Conservation (phyloP, 2,113 vertebrate genomes). For the Pagrus major region DNA sequence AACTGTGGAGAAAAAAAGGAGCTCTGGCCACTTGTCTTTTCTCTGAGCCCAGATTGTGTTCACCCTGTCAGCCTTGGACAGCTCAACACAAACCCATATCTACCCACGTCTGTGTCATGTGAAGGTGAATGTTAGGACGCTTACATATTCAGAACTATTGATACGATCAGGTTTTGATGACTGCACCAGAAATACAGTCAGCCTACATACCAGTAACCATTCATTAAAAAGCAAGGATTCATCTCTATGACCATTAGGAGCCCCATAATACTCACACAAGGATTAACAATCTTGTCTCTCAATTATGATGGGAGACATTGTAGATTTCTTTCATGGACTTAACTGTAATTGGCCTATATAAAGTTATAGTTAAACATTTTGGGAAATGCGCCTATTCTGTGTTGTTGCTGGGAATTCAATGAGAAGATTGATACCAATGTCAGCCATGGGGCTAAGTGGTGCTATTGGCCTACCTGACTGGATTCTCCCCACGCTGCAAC, state of each 20-base stretch:
- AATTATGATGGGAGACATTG: background rate
- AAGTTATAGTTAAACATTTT: background rate
- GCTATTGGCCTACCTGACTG: too few species aligned
- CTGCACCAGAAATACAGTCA: background rate
- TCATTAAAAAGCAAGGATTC: background rate
- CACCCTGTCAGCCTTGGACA: conserved; percentile 3
- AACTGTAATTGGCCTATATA: background rate
- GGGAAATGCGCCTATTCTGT: too few species aligned
- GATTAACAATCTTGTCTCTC: background rate
- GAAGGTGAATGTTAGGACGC: conserved; percentile 1
- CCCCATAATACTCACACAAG: background rate
- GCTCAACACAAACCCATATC: conserved; percentile 21
- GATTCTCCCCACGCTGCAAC: too few species aligned
- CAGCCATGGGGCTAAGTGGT: too few species aligned
- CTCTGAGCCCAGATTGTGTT: background rate
- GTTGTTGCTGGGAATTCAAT: too few species aligned
- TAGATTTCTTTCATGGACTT: background rate
- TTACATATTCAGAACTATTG: background rate
- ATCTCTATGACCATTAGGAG: background rate
- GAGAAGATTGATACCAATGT: too few species aligned
- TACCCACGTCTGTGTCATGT: conserved; percentile 6
- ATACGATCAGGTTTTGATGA: background rate
- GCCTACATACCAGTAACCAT: background rate
- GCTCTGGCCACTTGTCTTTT: conserved; percentile 32
- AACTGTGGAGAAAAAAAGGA: conserved; percentile 7